These are phyloP conservation scores for Hydropsyche tenuis DNA, from an alignment of 1,140 invertebrate species.

Conservation along the genomic window DNA sequence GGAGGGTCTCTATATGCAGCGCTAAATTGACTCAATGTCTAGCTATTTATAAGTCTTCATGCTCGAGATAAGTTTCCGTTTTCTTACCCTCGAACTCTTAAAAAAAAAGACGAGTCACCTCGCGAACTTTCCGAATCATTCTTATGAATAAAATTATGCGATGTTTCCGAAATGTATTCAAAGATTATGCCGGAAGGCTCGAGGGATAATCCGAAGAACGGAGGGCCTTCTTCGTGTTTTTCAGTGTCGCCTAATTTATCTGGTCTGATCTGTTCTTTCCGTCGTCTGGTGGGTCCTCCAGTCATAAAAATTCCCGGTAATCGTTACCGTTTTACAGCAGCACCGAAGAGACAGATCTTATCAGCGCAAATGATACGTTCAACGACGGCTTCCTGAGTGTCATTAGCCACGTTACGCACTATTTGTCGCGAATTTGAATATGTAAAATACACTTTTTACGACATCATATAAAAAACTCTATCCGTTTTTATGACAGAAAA, in stretches of 20 bases:
- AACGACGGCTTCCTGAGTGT: conserved; percentile 8
- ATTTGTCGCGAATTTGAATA: not conserved
- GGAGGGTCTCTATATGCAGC: conserved; percentile 10
- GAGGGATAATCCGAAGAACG: conserved; percentile 37
- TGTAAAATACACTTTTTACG: too few species aligned
- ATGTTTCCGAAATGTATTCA: conserved; percentile 25
- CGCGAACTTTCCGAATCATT: conserved; percentile 4
- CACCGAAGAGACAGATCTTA: conserved; percentile 28
- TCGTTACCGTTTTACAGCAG: conserved; percentile 40
- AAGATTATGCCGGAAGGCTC: conserved; percentile 23
- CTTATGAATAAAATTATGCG: conserved; percentile 22
- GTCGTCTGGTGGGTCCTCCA: conserved; percentile 27
- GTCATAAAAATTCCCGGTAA: conserved; percentile 42
- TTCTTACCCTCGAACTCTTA: not conserved
- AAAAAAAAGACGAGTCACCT: not conserved
- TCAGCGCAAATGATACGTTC: conserved; percentile 32
- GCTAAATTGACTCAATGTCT: conserved; percentile 10
- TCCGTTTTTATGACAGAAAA: too few species aligned
- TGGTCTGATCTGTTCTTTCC: conserved; percentile 34
- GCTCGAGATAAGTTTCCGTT: not conserved
- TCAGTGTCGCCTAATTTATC: conserved; percentile 46
- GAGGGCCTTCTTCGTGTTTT: conserved; percentile 20
- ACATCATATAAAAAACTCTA: too few species aligned
- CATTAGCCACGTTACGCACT: conserved; percentile 16
- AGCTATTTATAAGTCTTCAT: conserved; percentile 23